These are phyloP conservation scores for Echiichthys vipera DNA, from an alignment of 2,797 vertebrate genomes.

Conservation along the genomic window DNA sequence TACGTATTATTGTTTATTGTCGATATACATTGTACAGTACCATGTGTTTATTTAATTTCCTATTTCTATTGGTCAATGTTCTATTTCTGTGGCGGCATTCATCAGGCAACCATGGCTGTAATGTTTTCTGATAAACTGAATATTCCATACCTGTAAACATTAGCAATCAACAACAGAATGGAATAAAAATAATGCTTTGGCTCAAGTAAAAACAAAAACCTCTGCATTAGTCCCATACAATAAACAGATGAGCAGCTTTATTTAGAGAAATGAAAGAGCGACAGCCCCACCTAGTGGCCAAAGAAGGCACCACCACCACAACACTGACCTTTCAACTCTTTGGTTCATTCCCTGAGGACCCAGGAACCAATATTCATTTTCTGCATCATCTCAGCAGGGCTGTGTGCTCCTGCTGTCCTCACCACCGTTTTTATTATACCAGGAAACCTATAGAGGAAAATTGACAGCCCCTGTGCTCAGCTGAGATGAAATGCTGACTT, in stretches of 20 bases:
- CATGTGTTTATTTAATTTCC: no score
- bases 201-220: background rate
- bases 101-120: background rate
- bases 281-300: slow-evolving; percentile 77
- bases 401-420: background rate
- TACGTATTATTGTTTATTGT: no score
- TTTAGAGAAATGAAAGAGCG: slow-evolving; percentile 50
- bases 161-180: slow-evolving; percentile 3
- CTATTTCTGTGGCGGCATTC: background rate
- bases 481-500: slow-evolving; percentile 21
- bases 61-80: no score
- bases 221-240: slow-evolving; percentile 18
- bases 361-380: slow-evolving; percentile 9
- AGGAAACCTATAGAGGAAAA: background rate
- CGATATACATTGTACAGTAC: no score
- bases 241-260: background rate
- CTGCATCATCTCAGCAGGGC: background rate
- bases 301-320: background rate
- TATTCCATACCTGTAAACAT: background rate
- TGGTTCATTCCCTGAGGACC: background rate
- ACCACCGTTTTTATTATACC: background rate
- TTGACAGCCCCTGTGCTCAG: background rate
- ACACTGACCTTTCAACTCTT: background rate
- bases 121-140: background rate
- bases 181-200: background rate